Evolutionary conservation across 1,140 invertebrate species (phyloP), one percentile per base, ranked within the genome.

Genomic region (Zaprionus camerounensis): DNA sequence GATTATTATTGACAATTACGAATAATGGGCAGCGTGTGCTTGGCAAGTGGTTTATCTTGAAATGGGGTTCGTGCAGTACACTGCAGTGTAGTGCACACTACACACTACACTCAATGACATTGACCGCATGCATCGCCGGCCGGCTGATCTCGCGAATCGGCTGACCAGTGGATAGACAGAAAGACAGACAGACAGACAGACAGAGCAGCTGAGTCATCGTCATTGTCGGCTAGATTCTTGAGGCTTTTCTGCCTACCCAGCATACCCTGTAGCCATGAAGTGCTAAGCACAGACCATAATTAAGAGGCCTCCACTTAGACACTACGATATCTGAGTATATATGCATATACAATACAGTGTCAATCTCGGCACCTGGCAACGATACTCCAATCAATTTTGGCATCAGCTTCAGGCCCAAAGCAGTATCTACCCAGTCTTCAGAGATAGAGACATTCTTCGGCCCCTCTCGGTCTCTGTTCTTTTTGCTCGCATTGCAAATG

Each of bases 41-140:
- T 65, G 81, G 56, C 70, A 81, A 81, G 81, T 81, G 68, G 81
- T 84, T 84, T 84, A 53, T 81, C 81, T 84, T 84, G 74, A 85
- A 84, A 71, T 71, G 66, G 51, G 65, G 72, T 84, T 83, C 78
- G 71, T 76, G 66, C 55, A 64, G 22, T 34, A 12, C 44, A 20
- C 64, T 71, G 66, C 61, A 59, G 22, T 36, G n/a, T 20, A 22
- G n/a, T 17, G 41, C 71, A 44, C 36, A 78, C 61, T 38, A 61
- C 71, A 36, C 36, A 78, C 61, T 38, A 61, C 67, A 78, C 57
- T 58, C 71, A 66, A 66, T 86, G 82, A 85, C 82, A 85, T 86
- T 86, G 82, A 85, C 82, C 82, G 82, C 74, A 12, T 80, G 81
- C 75, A 86, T 79, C 71, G 82, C 83, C 82, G 82, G 82, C 82